These are phyloP conservation scores for Cromileptes altivelis DNA, from an alignment of 2,113 vertebrate genomes.

Conservation along the genomic window DNA sequence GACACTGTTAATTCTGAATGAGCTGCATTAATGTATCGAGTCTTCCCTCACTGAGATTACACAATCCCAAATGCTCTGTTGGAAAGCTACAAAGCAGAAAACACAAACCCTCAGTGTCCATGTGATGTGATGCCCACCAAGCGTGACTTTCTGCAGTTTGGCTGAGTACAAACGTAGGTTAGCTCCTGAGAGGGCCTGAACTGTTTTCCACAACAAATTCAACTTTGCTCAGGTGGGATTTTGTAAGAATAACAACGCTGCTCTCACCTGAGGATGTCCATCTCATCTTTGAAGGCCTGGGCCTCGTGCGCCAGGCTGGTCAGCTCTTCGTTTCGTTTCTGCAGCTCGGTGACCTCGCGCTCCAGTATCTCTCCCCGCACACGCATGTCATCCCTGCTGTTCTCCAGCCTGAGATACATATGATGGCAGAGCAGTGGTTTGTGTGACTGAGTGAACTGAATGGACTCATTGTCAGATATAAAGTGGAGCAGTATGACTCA, in stretches of 20 bases:
- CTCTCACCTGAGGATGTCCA: conserved; percentile 92
- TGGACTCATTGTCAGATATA: not conserved
- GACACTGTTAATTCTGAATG: conserved; percentile 19
- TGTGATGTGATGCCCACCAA: conserved; percentile 21
- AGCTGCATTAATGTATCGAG: not conserved
- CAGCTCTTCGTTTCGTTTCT: conserved; percentile 89
- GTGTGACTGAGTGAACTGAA: not conserved
- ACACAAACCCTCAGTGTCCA: conserved; percentile 27
- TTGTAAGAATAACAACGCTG: too few species aligned
- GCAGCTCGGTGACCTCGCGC: conserved; percentile 85
- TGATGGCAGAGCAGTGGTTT: not conserved
- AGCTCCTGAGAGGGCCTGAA: not conserved
- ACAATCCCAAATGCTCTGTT: not conserved
- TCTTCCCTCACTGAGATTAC: not conserved
- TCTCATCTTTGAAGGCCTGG: conserved; percentile 92
- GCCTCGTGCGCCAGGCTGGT: conserved; percentile 92
- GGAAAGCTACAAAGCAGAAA: conserved; percentile 13
- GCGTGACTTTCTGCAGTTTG: conserved; percentile 15
- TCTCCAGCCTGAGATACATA: conserved; percentile 86
- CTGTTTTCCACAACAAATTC: not conserved
- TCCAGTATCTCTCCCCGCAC: conserved; percentile 84
- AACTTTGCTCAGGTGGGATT: not conserved
- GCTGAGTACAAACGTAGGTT: conserved; percentile 6
- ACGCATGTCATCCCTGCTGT: conserved; percentile 86
- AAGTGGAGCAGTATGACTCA: not conserved